phyloP scores from a whole-genome alignment of 1,140 invertebrate species.

The Zaprionus camerounensis region DNA sequence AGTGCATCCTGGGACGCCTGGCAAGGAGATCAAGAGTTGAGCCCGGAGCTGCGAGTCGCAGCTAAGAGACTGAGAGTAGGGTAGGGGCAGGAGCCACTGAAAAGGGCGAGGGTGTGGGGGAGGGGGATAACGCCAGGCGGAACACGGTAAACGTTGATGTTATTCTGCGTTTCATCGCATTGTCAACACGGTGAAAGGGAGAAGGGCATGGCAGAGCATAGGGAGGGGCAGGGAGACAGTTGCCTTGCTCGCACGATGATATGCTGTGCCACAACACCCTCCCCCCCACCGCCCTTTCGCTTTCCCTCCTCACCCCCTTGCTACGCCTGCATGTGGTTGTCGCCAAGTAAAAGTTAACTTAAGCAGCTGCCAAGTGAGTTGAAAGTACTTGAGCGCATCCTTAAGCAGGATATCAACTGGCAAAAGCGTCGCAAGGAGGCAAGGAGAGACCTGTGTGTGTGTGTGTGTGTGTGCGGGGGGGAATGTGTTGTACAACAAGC shows the following conservation, averaged over 20 bases:
- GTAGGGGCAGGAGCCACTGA: background rate
- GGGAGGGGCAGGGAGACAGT: no score
- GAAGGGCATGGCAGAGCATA: background rate
- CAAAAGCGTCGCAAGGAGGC: constrained; percentile 73
- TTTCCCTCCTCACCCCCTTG: background rate
- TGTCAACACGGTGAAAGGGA: constrained; percentile 61
- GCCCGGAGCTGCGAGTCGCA: background rate
- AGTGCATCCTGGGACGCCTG: constrained; percentile 60
- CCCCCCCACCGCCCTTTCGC: no score
- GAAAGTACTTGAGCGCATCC: constrained; percentile 82
- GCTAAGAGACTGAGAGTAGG: background rate
- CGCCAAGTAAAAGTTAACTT: constrained; percentile 76
- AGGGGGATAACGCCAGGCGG: background rate
- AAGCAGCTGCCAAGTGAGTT: constrained; percentile 82
- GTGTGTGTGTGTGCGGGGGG: constrained; percentile 8
- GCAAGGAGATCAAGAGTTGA: constrained; percentile 3
- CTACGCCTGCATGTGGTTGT: background rate
- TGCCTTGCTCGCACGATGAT: background rate
- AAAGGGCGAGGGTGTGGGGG: background rate
- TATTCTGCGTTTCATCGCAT: constrained; percentile 45
- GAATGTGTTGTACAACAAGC: constrained; percentile 15
- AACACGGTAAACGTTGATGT: constrained; percentile 41
- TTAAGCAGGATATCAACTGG: constrained; percentile 83
- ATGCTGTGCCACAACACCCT: background rate
- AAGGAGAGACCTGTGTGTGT: constrained; percentile 6